Conservation (phyloP, 2,113 vertebrate genomes). For the Oncorhynchus kisutch region DNA sequence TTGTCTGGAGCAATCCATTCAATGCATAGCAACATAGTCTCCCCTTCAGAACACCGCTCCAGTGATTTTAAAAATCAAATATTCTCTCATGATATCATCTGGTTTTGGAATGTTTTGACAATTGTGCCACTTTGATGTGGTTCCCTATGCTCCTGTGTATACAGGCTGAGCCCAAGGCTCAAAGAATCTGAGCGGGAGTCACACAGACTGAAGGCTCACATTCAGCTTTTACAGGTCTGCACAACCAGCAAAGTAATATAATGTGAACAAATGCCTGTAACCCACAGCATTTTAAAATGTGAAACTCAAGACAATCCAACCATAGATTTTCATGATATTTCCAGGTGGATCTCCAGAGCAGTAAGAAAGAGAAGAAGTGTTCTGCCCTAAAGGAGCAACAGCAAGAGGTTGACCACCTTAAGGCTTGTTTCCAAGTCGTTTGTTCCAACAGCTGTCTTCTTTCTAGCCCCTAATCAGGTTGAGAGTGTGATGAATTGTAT, state of each 20-base stretch:
- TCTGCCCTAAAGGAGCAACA: slow-evolving; percentile 39
- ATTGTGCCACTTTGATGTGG: neutral
- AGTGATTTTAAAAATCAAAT: no score
- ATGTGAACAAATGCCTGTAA: neutral
- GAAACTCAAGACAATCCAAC: neutral
- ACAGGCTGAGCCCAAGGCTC: slow-evolving; percentile 54
- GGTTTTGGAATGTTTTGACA: neutral
- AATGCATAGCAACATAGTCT: no score
- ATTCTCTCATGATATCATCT: no score
- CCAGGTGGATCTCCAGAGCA: slow-evolving; percentile 71
- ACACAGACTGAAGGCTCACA: slow-evolving; percentile 45
- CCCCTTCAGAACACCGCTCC: no score
- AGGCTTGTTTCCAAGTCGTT: slow-evolving; percentile 40
- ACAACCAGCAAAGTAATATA: neutral
- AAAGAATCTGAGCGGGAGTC: slow-evolving; percentile 57
- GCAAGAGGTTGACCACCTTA: slow-evolving; percentile 42
- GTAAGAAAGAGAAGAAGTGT: slow-evolving; percentile 59
- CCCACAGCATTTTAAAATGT: neutral
- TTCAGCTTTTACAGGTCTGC: slow-evolving; percentile 67
- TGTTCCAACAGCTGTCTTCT: neutral
- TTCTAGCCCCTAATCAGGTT: neutral
- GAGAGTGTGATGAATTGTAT: neutral
- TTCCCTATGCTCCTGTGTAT: neutral
- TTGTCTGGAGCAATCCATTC: neutral
- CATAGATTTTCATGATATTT: neutral